These are phyloP conservation scores for Athrips mouffetella DNA, from an alignment of 2,888 invertebrate species.

Conservation along the genomic window DNA sequence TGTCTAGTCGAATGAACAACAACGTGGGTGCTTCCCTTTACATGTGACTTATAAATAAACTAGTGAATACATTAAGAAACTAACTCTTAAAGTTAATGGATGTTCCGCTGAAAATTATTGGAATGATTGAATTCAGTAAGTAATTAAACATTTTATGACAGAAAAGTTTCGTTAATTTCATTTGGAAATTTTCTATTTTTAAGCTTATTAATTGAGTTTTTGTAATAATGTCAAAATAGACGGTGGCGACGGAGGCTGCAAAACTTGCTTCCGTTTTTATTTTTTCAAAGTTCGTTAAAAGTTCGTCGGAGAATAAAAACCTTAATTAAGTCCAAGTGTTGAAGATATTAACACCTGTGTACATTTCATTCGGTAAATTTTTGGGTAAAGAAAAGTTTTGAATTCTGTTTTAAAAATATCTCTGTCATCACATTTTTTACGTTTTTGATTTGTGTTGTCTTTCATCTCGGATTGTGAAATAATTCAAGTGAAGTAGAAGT, in stretches of 20 bases:
- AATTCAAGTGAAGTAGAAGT: not conserved
- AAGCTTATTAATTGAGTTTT: not conserved
- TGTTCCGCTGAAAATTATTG: conserved; percentile 58
- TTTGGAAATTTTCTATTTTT: not conserved
- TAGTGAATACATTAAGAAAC: conserved; percentile 1
- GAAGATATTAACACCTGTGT: too few species aligned
- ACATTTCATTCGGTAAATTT: too few species aligned
- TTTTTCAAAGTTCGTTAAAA: conserved; percentile 16
- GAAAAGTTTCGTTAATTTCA: conserved; percentile 14
- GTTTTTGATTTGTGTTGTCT: too few species aligned
- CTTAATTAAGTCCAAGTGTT: conserved; percentile 3
- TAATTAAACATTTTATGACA: conserved; percentile 24
- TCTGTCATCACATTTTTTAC: too few species aligned
- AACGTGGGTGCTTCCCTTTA: conserved; percentile 41
- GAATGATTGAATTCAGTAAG: conserved; percentile 70
- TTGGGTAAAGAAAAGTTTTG: too few species aligned
- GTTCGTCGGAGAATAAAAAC: conserved; percentile 8
- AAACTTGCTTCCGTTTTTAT: conserved; percentile 5
- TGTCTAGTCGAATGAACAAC: conserved; percentile 45
- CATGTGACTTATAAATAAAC: conserved; percentile 31
- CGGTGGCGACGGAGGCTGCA: not conserved
- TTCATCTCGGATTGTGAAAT: too few species aligned
- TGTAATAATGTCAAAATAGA: not conserved
- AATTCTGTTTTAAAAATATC: too few species aligned
- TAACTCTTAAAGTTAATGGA: conserved; percentile 40